phyloP scores from a whole-genome alignment of 2,797 vertebrate genomes.

The Ctenosaura bakeri region DNA sequence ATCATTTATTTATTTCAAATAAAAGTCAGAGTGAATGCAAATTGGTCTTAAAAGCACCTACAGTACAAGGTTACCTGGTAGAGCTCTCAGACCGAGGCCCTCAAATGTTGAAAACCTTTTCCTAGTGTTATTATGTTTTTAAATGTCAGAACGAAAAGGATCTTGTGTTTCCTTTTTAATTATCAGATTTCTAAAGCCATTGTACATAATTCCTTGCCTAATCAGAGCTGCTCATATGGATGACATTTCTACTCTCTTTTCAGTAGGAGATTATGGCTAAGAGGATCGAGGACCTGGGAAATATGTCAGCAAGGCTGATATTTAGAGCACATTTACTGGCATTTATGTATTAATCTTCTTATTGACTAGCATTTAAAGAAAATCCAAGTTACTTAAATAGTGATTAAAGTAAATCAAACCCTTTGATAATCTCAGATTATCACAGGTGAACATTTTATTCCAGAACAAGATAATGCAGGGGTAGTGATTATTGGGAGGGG shows the following conservation, averaged over 20 bases:
- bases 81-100: constrained; percentile 13
- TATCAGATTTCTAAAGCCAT: constrained; percentile 79
- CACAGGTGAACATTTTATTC: constrained; percentile 46
- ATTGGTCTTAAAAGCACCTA: constrained; percentile 37
- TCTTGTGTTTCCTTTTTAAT: constrained; percentile 74
- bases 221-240: constrained; percentile 79
- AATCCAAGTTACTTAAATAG: constrained; percentile 72
- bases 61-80: constrained; percentile 38
- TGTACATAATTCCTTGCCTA: constrained; percentile 79
- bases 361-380: constrained; percentile 80
- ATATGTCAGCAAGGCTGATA: constrained; percentile 81
- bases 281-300: constrained; percentile 81
- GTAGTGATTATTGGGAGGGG: background rate
- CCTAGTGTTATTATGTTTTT: constrained; percentile 65
- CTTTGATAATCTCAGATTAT: constrained; percentile 67
- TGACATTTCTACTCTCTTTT: constrained; percentile 82
- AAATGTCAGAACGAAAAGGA: constrained; percentile 75
- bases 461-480: rapidly evolving
- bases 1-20: constrained; percentile 18
- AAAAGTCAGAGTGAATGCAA: constrained; percentile 35
- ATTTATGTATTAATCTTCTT: constrained; percentile 86
- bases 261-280: constrained; percentile 82
- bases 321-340: constrained; percentile 84
- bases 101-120: constrained; percentile 60
- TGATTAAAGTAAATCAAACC: constrained; percentile 75